phyloP scores from a whole-genome alignment of 2,113 vertebrate genomes.

The Heterotilapia buettikoferi region DNA sequence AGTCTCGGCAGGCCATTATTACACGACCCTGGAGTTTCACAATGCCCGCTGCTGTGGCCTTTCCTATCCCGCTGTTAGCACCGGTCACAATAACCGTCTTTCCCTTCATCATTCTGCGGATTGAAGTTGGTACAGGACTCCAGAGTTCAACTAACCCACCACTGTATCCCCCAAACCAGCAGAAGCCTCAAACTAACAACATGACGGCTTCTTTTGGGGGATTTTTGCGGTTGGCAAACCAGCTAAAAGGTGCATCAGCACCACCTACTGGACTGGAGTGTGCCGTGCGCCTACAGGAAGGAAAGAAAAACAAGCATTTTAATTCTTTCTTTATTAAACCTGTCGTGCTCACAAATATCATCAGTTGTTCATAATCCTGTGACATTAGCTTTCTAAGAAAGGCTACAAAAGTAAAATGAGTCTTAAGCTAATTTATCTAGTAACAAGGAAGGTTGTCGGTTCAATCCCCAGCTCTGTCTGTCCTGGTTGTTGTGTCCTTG shows the following conservation, averaged over 20 bases:
- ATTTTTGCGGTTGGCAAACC: rapidly evolving
- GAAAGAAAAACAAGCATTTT: not conserved
- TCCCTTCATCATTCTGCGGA: not conserved
- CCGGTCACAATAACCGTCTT: not conserved
- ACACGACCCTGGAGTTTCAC: not conserved
- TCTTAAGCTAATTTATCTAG: not conserved
- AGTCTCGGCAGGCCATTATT: constrained; percentile 1
- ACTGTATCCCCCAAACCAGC: rapidly evolving
- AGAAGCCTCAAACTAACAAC: not conserved
- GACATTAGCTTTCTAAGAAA: not conserved
- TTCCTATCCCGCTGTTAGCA: constrained; percentile 4
- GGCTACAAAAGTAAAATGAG: not conserved
- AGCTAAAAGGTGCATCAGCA: not conserved
- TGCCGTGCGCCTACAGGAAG: not conserved
- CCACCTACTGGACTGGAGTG: not conserved
- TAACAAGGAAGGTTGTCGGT: rapidly evolving
- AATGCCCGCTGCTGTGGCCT: not conserved
- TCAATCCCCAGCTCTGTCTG: rapidly evolving
- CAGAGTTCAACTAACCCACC: not conserved
- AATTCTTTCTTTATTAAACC: not conserved
- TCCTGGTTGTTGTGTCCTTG: not conserved
- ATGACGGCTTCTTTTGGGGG: not conserved
- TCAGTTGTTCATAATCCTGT: not conserved
- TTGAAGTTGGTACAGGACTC: not conserved
- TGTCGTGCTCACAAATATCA: not conserved